Conservation (phyloP, 2,888 invertebrate genomes). For the Cetonia aurata region DNA sequence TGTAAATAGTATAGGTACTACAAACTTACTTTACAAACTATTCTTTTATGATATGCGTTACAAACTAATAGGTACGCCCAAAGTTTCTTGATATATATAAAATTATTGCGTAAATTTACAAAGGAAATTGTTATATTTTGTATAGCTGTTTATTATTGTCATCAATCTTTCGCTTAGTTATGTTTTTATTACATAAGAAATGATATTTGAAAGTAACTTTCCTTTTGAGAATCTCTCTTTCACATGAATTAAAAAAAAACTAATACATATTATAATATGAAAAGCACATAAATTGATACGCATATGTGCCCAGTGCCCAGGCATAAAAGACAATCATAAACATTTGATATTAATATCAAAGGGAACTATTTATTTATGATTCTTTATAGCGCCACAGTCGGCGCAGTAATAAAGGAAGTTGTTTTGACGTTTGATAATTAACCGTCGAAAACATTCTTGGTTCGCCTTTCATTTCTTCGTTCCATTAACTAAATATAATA, state of each 20-base stretch:
- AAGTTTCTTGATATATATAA: conserved; percentile 5
- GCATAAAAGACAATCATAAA: too few relatives aligned
- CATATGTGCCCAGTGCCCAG: too few relatives aligned
- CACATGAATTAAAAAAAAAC: too few relatives aligned
- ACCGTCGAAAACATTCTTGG: conserved; percentile 17
- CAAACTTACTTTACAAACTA: background rate
- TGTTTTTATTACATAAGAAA: too few relatives aligned
- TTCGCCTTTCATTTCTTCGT: conserved; percentile 22
- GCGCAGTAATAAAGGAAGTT: conserved; percentile 18
- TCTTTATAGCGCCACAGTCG: conserved; percentile 11
- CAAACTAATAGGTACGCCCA: background rate
- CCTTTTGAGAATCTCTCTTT: too few relatives aligned
- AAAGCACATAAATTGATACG: too few relatives aligned
- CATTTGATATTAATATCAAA: background rate
- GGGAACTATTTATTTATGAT: conserved; percentile 17
- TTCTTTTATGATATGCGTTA: background rate
- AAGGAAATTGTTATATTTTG: background rate
- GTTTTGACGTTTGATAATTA: conserved; percentile 30
- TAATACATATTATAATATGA: too few relatives aligned
- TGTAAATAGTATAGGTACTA: background rate
- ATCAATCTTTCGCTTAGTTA: too few relatives aligned
- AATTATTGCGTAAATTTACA: conserved; percentile 8
- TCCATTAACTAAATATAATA: conserved; percentile 37
- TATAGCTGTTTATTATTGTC: too few relatives aligned
- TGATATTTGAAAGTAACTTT: too few relatives aligned